Base-by-base conservation (phyloP, 2,113 vertebrate species). In the Zosterops lateralis region DNA sequence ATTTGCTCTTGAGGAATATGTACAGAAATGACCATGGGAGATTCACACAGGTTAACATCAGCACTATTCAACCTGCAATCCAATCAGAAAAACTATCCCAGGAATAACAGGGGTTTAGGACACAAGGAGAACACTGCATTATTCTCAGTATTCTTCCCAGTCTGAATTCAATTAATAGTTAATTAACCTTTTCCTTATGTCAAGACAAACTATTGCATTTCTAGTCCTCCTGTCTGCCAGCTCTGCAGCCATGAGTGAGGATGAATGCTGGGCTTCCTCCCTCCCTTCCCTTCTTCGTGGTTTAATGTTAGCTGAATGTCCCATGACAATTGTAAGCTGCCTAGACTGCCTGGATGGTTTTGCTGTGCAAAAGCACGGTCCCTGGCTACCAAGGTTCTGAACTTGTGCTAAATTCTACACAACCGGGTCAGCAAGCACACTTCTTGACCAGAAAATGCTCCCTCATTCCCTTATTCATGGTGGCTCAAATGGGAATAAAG, bases 321-420 rank as follows among this genome's bases (percentile, higher is more conserved):
- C 22, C 7, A 1, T 7, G 26, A 42, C 1, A 32, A 12, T 15
- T 61, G 6, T 6, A 36, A 66, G 36, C 15, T 26, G 38, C 28
- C 54, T 12, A 15, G 19, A 54, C 38, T 20, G 31, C 50, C 48
- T 15, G 3, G n/a, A 38, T 13, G 12, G 16, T 44, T 26, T 67
- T 50, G 7, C n/a, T 5, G 4, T 17, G 14, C 12, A 65, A n/a
- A 72, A 75, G 8, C 21, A 28, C 0, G 0, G 18, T 29, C 47
- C 29, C 3, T 5, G 4, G 58, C 32, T 14, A 21, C 4, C 5
- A 10, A 16, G 22, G 12, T 48, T 73, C 26, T 77, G 34, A 87
- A 14, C 9, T 20, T 7, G 26, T 1, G 3, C 50, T 44, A 31
- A 65, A 21, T 26, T 32, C 17, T 11, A 11, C 1, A 4, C 28